A percentile compares a stretch with the other conserved stretches of the same genome.
Conservation (phyloP, 2,797 vertebrate genomes). For the Carduelis carduelis region DNA sequence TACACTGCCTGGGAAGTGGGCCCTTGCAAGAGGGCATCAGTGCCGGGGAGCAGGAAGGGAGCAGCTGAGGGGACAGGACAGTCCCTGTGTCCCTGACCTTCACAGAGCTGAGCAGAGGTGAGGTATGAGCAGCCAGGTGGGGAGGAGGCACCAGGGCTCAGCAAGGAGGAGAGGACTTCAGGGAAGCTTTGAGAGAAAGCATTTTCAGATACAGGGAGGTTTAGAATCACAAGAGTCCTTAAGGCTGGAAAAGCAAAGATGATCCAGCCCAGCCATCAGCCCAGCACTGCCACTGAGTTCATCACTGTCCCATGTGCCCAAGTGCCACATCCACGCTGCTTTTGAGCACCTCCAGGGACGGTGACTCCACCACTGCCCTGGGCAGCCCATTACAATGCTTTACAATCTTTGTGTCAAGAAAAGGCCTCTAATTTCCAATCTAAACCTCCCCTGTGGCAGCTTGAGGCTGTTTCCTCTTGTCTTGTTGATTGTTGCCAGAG, state of each 20-base stretch:
- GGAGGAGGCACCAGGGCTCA: background rate
- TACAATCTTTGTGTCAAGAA: background rate
- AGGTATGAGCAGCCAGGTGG: background rate
- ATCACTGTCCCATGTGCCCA: background rate
- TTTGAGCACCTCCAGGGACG: background rate
- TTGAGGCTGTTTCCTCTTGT: background rate
- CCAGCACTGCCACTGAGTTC: rapidly evolving
- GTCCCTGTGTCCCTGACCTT: background rate
- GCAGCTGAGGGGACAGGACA: background rate
- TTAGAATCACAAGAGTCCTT: background rate
- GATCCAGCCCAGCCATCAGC: background rate
- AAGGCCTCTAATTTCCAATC: background rate
- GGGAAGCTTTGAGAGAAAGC: background rate
- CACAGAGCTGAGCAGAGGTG: rapidly evolving
- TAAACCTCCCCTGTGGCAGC: background rate
- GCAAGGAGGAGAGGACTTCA: background rate
- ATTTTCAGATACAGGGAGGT: background rate
- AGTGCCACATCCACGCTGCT: background rate
- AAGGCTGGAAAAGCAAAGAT: background rate
- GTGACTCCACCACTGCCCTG: background rate
- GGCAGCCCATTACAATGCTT: background rate
- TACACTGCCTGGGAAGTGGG: background rate
- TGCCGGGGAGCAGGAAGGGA: background rate
- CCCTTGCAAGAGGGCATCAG: background rate
- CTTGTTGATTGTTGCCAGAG: too few relatives aligned